These are phyloP conservation scores for Pandemis corylana DNA, from an alignment of 2,888 invertebrate species.

Conservation along the genomic window DNA sequence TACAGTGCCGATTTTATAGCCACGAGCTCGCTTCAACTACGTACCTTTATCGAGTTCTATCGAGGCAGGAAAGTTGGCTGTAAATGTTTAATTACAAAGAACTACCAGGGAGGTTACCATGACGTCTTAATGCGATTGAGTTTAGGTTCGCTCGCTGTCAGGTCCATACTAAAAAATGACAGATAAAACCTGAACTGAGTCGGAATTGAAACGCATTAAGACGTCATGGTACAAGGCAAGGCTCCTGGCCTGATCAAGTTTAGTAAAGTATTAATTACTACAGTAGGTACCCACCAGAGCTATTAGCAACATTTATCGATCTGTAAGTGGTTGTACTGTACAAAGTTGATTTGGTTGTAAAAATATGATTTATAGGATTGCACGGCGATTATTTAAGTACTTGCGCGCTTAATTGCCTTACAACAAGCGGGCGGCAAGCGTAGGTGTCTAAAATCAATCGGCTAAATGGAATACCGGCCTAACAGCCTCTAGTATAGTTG, in stretches of 20 bases:
- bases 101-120: no score
- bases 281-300: neutral
- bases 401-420: constrained; percentile 4
- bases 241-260: neutral
- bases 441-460: constrained; percentile 38
- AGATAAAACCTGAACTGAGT: no score
- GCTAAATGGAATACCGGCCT: constrained; percentile 34
- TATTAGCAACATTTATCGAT: constrained; percentile 12
- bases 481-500: constrained; percentile 20
- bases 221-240: no score
- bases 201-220: no score
- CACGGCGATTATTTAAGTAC: constrained; percentile 3
- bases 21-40: neutral
- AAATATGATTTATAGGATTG: constrained; percentile 20
- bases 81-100: neutral
- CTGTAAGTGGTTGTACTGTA: neutral
- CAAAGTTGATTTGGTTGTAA: constrained; percentile 24
- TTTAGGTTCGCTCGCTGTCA: no score
- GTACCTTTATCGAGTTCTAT: neutral
- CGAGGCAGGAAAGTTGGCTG: neutral
- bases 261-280: neutral
- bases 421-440: constrained; percentile 14
- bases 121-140: no score
- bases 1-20: constrained; percentile 24
- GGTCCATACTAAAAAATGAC: no score